phyloP scores from a whole-genome alignment of 2,797 vertebrate genomes.

The Adrianichthys oophorus region DNA sequence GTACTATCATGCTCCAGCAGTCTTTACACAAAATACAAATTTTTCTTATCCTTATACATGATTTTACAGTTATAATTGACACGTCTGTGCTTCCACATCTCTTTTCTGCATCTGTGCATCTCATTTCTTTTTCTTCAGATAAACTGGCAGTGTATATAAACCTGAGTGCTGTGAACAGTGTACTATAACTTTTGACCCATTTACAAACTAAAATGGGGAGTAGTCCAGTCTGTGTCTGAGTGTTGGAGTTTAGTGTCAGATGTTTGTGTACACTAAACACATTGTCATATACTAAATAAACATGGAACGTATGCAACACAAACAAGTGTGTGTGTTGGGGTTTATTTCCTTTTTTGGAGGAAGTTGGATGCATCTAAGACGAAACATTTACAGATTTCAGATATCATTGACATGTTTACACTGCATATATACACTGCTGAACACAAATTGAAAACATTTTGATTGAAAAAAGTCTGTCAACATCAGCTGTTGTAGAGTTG shows the following conservation, averaged over 20 bases:
- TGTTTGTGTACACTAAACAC: conserved; percentile 86
- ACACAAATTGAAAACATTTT: no score
- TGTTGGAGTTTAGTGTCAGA: conserved; percentile 82
- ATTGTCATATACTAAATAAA: conserved; percentile 95
- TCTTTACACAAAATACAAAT: conserved; percentile 44
- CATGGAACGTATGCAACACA: conserved; percentile 86
- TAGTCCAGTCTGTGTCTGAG: conserved; percentile 82
- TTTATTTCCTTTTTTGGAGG: background rate
- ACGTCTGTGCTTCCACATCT: conserved; percentile 74
- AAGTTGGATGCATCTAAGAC: no score
- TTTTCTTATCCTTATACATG: conserved; percentile 44
- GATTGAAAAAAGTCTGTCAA: no score
- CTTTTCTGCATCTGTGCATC: conserved; percentile 56
- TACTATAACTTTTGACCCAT: conserved; percentile 75
- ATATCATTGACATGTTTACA: no score
- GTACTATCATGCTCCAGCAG: conserved; percentile 43
- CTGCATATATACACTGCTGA: no score
- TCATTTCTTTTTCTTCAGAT: conserved; percentile 37
- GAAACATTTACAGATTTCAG: no score
- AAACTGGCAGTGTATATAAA: conserved; percentile 88
- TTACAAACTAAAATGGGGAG: conserved; percentile 76
- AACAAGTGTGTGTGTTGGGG: conserved; percentile 18
- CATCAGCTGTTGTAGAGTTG: no score
- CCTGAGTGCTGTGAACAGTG: conserved; percentile 84
- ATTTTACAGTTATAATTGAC: conserved; percentile 39